Base-by-base conservation (phyloP, 2,888 invertebrate genomes). In the Chaetogeoica ovagalla region DNA sequence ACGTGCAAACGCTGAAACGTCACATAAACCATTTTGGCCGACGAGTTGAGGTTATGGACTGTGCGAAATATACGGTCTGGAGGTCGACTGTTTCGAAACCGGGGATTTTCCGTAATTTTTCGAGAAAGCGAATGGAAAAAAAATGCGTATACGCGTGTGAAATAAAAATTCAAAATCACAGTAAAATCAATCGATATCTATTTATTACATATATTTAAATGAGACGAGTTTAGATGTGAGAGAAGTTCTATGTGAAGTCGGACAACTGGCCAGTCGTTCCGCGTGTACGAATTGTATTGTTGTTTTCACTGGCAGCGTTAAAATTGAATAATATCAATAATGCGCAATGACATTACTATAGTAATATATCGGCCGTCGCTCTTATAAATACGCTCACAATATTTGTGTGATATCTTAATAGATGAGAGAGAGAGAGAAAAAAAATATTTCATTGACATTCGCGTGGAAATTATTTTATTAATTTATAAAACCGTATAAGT, bases 1-100 rank as follows among this genome's bases (percentile, higher is more conserved):
- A 65, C 63, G 21, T 48, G 68, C 30, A 76, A 69, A 69, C 52
- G 62, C 69, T 77, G 52, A 79, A 79, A 63, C 57, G 63, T 71
- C 79, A 63, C 71, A 71, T 71, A 63, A 71, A 79, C 79, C 43
- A 63, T 71, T 79, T 71, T 79, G 71, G 79, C 63, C 65, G 48
- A 68, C 21, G 13, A 19, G 23, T 48, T 68, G 75, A 75, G 66
- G 75, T 75, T 75, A 43, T 59, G 66, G 39, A 75, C 30, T n/a
- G n/a, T n/a, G 59, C 30, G 4, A 59, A 76, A 66, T 19, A 76
- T 59, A 68, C 59, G 43, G 48, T 62, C 63, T 63, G 62, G 70
- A 77, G 77, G 77, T 77, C 77, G 39, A 60, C 21, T 37, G 23
- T 69, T 62, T 70, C 60, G 15, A 70, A 77, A 77, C 21, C 52